These are phyloP conservation scores for Machimus atricapillus DNA, from an alignment of 2,888 invertebrate genomes.

Conservation along the genomic window DNA sequence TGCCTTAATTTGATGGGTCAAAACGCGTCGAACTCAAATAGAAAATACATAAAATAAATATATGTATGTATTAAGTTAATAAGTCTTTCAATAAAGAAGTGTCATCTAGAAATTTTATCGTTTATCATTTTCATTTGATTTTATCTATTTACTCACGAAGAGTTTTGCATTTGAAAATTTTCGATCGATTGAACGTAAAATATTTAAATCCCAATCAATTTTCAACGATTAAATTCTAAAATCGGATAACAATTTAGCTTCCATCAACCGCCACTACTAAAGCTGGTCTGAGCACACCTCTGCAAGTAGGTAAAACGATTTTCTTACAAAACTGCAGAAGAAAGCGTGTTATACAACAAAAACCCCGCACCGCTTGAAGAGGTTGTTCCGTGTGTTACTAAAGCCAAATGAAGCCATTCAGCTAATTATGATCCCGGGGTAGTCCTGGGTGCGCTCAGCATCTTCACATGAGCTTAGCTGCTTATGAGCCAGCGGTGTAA, in stretches of 20 bases:
- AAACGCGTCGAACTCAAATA: too few species aligned
- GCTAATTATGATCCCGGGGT: neutral
- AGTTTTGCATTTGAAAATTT: too few species aligned
- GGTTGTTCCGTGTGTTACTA: neutral
- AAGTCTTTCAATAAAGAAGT: too few species aligned
- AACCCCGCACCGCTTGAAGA: neutral
- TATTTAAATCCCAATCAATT: neutral
- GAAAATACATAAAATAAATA: too few species aligned
- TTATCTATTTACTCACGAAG: too few species aligned
- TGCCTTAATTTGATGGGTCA: too few species aligned
- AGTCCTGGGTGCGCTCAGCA: neutral
- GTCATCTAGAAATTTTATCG: too few species aligned
- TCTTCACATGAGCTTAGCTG: neutral
- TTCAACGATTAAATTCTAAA: neutral
- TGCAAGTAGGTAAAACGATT: neutral
- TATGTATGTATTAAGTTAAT: too few species aligned
- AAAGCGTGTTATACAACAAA: neutral
- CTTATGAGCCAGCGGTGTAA: neutral
- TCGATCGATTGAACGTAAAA: too few species aligned
- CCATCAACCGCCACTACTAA: neutral
- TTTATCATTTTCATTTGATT: too few species aligned
- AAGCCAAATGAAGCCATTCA: conserved; percentile 21
- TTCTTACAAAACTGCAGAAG: neutral
- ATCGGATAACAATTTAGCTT: neutral
- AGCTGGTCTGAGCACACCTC: neutral